Evolutionary conservation across 2,888 invertebrate species (phyloP).

Genomic region (Aphidoletes aphidimyza): DNA sequence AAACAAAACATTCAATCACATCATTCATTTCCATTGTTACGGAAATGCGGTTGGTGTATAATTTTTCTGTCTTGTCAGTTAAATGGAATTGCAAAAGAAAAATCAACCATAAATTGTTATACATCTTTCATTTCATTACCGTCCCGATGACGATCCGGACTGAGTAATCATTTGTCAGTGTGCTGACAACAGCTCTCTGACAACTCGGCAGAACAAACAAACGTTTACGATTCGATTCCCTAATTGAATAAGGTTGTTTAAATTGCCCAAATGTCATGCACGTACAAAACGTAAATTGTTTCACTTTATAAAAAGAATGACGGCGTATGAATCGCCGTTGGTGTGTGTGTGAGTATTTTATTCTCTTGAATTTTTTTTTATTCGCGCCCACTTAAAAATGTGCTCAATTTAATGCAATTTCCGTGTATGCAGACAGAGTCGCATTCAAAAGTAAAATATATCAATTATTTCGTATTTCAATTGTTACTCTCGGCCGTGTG

Average conservation of each 20-base stretch:
- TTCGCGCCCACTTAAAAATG: constrained; percentile 42
- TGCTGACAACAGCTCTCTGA: no score
- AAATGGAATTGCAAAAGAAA: not conserved
- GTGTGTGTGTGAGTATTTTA: not conserved
- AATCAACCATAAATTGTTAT: not conserved
- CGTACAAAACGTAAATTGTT: constrained; percentile 11
- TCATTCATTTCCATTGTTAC: not conserved
- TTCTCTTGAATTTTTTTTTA: not conserved
- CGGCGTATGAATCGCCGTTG: not conserved
- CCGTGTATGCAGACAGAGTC: constrained; percentile 40
- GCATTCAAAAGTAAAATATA: constrained; percentile 32
- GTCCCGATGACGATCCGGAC: no score
- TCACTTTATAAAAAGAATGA: constrained; percentile 5
- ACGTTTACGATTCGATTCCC: not conserved
- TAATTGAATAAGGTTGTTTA: constrained; percentile 40
- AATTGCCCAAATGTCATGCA: constrained; percentile 46
- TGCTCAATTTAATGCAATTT: constrained; percentile 38
- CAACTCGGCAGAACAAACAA: not conserved
- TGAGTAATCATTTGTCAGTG: not conserved
- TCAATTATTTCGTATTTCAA: constrained; percentile 39
- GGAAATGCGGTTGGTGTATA: not conserved
- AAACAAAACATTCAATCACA: not conserved
- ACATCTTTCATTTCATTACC: not conserved
- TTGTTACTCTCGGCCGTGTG: no score
- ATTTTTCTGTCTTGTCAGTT: not conserved